Evolutionary conservation across 2,888 invertebrate species (phyloP), one percentile per base, ranked within the genome.

Genomic region (Lycocerus yunnanus): DNA sequence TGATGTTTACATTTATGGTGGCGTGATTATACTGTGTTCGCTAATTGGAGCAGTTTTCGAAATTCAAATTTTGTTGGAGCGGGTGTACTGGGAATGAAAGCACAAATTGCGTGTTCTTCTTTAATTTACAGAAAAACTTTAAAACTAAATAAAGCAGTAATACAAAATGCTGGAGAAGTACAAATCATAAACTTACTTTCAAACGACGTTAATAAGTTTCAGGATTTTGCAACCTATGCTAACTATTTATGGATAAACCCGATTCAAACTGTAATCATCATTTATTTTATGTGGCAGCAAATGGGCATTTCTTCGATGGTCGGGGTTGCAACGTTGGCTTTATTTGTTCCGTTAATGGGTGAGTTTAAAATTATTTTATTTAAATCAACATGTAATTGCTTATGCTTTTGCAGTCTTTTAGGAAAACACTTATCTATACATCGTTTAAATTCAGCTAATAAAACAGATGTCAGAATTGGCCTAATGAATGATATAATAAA

Each of bases 401-500:
- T n/a, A n/a, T n/a, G n/a, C n/a, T n/a, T n/a, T n/a, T n/a, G n/a
- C n/a, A n/a, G n/a, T n/a, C n/a, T 83, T 78, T 79, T 87, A 83
- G 95, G 95, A 18, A 94, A 94, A 85, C 91, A 90, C 72, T 93
- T 94, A 3, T 95, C 95, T 0, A 90, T 91, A 24, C 87, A 93
- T 24, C 91, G 95, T 58, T 84, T 95, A 79, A 91, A 93, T 84
- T 94, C 95, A 0, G 95, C 97, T 0, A 86, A 92, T 43, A 89
- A 93, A 69, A 96, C 97, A 0, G 97, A 98, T 87, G 90, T 95
- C 80, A 88, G 98, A 4, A 93, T 98, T 1, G 89, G 95, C 18
- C 86, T 97, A 0, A 97, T 97, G 95, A 96, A 94, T 84, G 97
- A 96, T 88, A 93, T 96, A 63, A 92, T 97, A 58, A 91, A 92